Base-by-base conservation (phyloP, 2,797 vertebrate genomes). In the Eptatretus atami region DNA sequence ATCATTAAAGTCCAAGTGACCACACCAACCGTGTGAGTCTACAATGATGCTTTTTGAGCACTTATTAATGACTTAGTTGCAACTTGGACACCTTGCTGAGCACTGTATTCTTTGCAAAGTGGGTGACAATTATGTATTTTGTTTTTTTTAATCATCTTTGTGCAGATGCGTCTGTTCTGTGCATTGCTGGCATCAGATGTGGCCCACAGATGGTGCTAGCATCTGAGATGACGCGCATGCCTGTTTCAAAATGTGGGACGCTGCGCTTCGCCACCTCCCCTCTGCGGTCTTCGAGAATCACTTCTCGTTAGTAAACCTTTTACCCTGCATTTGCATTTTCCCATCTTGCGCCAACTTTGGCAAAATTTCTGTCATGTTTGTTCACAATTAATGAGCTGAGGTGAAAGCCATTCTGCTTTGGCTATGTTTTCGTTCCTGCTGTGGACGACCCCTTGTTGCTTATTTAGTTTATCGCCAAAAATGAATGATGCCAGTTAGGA, bases 211-310 rank as follows among this genome's bases (percentile, higher is more conserved):
- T 95, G 69, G 81, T 87, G 54, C 73, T 94, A 64, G 81, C 83
- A 57, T 94, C 86, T n/a, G 88, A 73, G 84, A 92, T 53, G 85
- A 93, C 69, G n/a, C 74, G 74, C 8, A 73, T 84, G 67, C 86
- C 83, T 1, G 82, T 93, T 90, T 71, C 84, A n/a, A 94, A 74
- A 79, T 93, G 75, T 95, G 87, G 88, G 87, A 92, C 69, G n/a
- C 78, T 95, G 13, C 79, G 82, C 31, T 92, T 95, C 70, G 86
- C 86, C 64, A 85, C 83, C 15, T 92, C 81, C 1, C 85, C 88
- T 52, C 74, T 95, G 64, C 84, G 80, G 80, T 86, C 64, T 70
- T 93, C 65, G 86, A 93, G 71, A 82, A 77, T 67, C 88, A 93
- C n/a, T 71, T 81, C 77, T 6, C 80, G 86, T 87, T 69, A 70